A percentile compares a stretch with the other conserved stretches of the same genome.
These are phyloP conservation scores for Teleogryllus oceanicus DNA, from an alignment of 2,888 invertebrate species.

Conservation along the genomic window DNA sequence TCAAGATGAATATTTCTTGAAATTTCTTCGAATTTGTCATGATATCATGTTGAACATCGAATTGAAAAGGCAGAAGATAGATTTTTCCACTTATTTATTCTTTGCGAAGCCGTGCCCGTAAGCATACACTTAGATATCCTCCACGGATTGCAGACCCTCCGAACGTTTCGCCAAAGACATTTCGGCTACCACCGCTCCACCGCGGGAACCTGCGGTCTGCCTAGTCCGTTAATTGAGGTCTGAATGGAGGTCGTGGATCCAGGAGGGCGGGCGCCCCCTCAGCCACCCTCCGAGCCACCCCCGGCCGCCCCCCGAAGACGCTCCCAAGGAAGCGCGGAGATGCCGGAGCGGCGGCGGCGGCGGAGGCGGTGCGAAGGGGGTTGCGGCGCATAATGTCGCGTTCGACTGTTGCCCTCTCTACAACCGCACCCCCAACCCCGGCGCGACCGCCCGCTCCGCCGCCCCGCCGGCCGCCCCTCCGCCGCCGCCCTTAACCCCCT, in stretches of 20 bases:
- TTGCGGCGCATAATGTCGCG: background rate
- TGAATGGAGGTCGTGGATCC: background rate
- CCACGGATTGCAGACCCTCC: too few species aligned
- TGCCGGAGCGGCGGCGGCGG: background rate
- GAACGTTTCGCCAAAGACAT: too few species aligned
- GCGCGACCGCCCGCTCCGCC: background rate
- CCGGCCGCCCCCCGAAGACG: too few species aligned
- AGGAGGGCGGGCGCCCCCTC: background rate
- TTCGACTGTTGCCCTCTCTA: background rate
- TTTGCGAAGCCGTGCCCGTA: too few species aligned
- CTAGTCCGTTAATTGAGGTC: slow-evolving; percentile 6
- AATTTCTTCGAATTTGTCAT: too few species aligned
- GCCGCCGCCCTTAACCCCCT: background rate
- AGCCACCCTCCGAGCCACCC: too few species aligned
- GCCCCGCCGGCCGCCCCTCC: background rate
- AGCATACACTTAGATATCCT: too few species aligned
- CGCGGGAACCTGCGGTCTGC: background rate
- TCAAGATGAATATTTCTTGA: too few species aligned
- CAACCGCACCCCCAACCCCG: slow-evolving; percentile 3
- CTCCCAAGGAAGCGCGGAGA: background rate
- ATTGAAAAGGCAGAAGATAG: too few species aligned
- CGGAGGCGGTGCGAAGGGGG: background rate
- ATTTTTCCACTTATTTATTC: too few species aligned
- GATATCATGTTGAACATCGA: too few species aligned
- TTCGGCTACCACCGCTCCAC: too few species aligned